Base-by-base conservation (phyloP, 2,888 invertebrate species). In the Corythucha ciliata region DNA sequence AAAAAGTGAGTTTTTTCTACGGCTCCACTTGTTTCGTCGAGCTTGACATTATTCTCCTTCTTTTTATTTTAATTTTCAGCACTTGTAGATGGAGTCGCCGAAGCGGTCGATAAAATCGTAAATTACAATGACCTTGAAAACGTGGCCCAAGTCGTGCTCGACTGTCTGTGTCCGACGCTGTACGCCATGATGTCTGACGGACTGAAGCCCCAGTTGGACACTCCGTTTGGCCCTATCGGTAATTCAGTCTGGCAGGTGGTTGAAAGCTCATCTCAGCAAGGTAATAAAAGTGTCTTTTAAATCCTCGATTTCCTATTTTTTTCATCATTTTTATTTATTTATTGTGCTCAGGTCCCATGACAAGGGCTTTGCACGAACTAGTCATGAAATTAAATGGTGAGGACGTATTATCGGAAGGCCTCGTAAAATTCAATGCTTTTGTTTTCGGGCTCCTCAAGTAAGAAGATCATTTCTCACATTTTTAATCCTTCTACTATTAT, bases 161-260 rank as follows among this genome's bases (percentile, higher is more conserved):
- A 80, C 48, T 77, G 77, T 39, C 70, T 92, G 32, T 90, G 90
- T 65, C 88, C 90, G 2, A 83, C 90, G 8, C 70, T 93, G 27
- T 85, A 88, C 62, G 81, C 83, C 3, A 76, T 91, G 52, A 77
- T 92, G 63, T 80, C 83, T 61, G 89, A 92, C 66, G 91, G 90
- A 2, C 74, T 92, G 18, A 83, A 83, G 65, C 81, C 85, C 27
- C 79, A 76, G 59, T 74, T 89, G 47, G 81, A 85, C 65, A 87
- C 88, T 4, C 80, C 88, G 32, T 90, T 90, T 65, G 90, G 90
- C 34, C 81, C 83, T 16, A 83, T 89, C 46, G 78, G 81, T 60
- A 87, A 90, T 66, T 85, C 86, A 6, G 86, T 88, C 45, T 91
- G 90, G 90, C 83, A 85, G 70, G 83, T 91, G 59, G 83, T 89